These are phyloP conservation scores for Muscicapa striata DNA, from an alignment of 2,797 vertebrate genomes.

Conservation along the genomic window DNA sequence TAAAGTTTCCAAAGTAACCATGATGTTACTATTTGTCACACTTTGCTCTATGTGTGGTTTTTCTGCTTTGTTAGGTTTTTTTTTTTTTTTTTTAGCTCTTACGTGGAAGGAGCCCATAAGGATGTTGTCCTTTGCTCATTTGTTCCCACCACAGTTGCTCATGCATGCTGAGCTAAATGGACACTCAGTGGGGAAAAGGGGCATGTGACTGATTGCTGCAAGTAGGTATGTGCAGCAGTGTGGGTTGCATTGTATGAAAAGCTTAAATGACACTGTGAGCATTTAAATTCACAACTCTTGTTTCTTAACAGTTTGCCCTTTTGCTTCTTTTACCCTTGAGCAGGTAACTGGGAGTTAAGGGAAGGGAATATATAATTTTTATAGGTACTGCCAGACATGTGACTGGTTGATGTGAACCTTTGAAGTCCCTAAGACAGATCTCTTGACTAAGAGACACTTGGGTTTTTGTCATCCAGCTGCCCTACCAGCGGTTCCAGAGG, in stretches of 20 bases:
- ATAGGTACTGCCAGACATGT: neutral
- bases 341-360: neutral
- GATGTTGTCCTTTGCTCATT: neutral
- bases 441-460: neutral
- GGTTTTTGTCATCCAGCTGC: neutral
- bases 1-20: neutral
- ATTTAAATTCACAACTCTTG: neutral
- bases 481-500: neutral
- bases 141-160: neutral
- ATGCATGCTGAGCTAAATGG: neutral
- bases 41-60: neutral
- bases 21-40: neutral
- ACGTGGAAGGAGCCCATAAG: neutral
- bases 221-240: neutral
- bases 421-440: neutral
- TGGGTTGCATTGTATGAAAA: neutral
- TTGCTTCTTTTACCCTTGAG: neutral
- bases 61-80: neutral
- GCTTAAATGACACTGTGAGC: neutral
- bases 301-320: neutral
- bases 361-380: neutral
- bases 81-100: neutral
- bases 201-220: neutral
- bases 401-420: accelerated
- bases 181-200: neutral